A percentile compares a stretch with the other conserved stretches of the same genome.
Conservation (phyloP, 2,113 vertebrate genomes). For the Clarias magur region DNA sequence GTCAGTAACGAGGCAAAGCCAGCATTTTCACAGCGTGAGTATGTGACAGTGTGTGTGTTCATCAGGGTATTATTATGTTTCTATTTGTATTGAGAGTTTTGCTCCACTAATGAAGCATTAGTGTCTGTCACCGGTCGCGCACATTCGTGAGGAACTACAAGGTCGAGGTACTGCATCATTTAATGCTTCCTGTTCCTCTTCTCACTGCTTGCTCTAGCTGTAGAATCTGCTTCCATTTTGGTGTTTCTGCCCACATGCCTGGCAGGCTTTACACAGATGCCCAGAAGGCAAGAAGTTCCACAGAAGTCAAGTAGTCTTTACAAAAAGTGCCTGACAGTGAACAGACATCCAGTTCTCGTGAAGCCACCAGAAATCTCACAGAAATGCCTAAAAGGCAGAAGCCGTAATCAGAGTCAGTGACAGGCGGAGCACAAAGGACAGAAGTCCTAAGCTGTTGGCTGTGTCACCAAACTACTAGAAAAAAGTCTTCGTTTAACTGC, state of each 20-base stretch:
- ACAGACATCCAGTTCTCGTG: too few species aligned
- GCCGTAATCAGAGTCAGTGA: not conserved
- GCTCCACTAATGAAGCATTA: not conserved
- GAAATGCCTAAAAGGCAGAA: not conserved
- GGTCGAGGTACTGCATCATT: not conserved
- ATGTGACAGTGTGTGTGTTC: not conserved
- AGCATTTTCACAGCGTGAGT: slow-evolving; percentile 12
- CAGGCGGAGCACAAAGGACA: not conserved
- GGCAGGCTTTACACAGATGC: not conserved
- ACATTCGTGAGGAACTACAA: not conserved
- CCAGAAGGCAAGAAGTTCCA: not conserved
- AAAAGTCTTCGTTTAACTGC: not conserved
- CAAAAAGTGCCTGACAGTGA: not conserved
- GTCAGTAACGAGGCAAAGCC: slow-evolving; percentile 24
- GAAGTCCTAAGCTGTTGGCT: not conserved
- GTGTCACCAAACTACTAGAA: not conserved
- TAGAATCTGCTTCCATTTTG: not conserved
- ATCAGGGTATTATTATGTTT: not conserved
- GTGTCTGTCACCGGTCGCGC: not conserved
- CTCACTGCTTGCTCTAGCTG: not conserved
- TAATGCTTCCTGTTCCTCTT: not conserved
- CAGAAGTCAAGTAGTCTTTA: not conserved
- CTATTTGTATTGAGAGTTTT: not conserved
- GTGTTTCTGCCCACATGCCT: not conserved
- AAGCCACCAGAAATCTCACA: not conserved